Base-by-base conservation (phyloP, 2,797 vertebrate species). In the Tympanoctomys barrerae region DNA sequence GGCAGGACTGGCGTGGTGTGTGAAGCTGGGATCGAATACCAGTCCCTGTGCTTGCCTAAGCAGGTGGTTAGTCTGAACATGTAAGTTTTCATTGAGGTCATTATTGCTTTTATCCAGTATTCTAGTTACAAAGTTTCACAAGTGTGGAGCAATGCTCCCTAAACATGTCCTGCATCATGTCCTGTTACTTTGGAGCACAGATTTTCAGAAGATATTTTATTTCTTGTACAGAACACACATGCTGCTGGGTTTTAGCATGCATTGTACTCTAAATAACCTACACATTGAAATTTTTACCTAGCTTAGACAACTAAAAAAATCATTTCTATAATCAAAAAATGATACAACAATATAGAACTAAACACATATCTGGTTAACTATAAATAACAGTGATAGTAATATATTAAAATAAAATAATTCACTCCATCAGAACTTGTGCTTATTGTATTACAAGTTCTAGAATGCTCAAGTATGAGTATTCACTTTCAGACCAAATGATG, bases 331-430 rank as follows among this genome's bases (percentile, higher is more conserved):
- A 78, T 31, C 4, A 26, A 59, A 82, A 81, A 12, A 6, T 28
- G 52, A 73, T 77, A 87, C 52, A 93, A 80, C 31, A 79, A 95
- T n/a, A 77, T 42, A 92, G 14, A 87, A 28, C 46, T 83, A 79
- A 91, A 68, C 6, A 85, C 1, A 73, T 66, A 73, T 62, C 26
- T 68, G 2, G 93, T 91, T 80, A 39, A 68, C 42, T n/a, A 52
- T 19, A 89, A 16, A 75, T 87, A 90, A 18, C 31, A 89, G 22
- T 66, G 57, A 62, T 75, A 70, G 10, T 24, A 71, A 86, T 80
- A 42, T 73, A n/a, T 1, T 73, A 54, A 1, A 81, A 91, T 80
- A 84, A 83, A 91, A 91, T 90, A 59, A 88, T 89, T 94, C 66
- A 71, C 36, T 85, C 80, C 36, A 86, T 95, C 11, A 79, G 61